Conservation (phyloP, 2,113 vertebrate species). For the Psilopogon haemacephalus region DNA sequence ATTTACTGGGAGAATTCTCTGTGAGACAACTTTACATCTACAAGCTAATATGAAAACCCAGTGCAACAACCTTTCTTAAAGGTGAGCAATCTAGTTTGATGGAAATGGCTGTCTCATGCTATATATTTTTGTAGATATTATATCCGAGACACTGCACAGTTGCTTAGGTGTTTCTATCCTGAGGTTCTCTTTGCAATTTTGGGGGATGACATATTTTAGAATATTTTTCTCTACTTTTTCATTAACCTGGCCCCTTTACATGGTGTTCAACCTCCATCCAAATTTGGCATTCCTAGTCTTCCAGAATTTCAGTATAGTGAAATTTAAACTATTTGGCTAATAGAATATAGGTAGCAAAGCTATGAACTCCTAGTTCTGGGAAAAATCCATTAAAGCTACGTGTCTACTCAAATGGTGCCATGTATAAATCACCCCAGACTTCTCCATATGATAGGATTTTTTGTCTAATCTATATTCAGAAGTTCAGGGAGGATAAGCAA, state of each 20-base stretch:
- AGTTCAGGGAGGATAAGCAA: not conserved
- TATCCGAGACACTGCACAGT: not conserved
- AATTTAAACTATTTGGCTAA: not conserved
- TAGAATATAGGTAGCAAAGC: not conserved
- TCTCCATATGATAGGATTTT: not conserved
- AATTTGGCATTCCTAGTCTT: not conserved
- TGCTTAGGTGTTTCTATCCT: not conserved
- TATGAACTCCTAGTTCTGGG: not conserved
- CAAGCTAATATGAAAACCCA: slow-evolving; percentile 7
- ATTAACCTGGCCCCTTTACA: not conserved
- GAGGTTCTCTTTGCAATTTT: not conserved
- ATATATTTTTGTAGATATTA: not conserved
- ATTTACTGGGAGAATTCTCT: slow-evolving; percentile 53
- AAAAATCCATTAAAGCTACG: not conserved
- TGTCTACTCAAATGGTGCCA: not conserved
- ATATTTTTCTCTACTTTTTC: not conserved
- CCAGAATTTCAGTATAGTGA: not conserved
- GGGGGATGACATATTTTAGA: not conserved
- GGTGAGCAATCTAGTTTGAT: slow-evolving; percentile 20
- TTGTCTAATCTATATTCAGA: not conserved
- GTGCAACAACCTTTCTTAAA: slow-evolving; percentile 37
- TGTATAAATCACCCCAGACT: not conserved
- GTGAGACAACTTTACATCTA: slow-evolving; percentile 33
- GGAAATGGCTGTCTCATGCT: not conserved
- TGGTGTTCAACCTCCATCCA: not conserved